Conservation (phyloP, 2,888 invertebrate genomes). For the Scrobipalpa costella region DNA sequence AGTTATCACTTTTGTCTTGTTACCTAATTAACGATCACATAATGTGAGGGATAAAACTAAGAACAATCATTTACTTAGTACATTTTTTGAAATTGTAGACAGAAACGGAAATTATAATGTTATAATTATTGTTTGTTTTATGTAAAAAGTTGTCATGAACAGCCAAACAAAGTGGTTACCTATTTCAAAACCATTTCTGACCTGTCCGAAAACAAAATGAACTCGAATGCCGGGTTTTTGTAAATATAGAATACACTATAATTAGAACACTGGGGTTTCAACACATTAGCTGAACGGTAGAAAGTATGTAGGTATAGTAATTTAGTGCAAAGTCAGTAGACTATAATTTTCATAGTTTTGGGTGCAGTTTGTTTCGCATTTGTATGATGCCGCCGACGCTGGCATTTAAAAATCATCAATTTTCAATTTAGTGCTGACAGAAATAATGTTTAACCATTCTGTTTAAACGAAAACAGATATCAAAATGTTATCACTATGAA, state of each 20-base stretch:
- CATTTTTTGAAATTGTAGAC: not conserved
- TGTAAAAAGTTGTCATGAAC: not conserved
- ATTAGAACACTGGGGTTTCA: conserved; percentile 14
- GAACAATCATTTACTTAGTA: no score
- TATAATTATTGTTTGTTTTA: no score
- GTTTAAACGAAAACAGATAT: no score
- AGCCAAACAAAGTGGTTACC: not conserved
- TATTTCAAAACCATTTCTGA: conserved; percentile 1
- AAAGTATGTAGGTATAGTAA: not conserved
- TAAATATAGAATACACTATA: not conserved
- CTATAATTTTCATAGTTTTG: not conserved
- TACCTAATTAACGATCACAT: no score
- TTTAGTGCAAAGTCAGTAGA: not conserved
- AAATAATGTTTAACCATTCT: no score
- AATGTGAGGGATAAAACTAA: no score
- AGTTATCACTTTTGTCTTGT: no score
- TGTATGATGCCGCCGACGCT: not conserved
- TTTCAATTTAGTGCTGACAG: no score
- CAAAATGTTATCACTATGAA: no score
- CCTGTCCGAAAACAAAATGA: not conserved
- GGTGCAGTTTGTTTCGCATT: not conserved
- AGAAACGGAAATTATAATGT: no score
- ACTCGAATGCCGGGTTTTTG: not conserved
- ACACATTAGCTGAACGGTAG: conserved; percentile 9
- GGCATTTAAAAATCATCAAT: no score